Evolutionary conservation across 1,140 invertebrate genomes (phyloP).

Genomic region (Zaprionus ornatus): DNA sequence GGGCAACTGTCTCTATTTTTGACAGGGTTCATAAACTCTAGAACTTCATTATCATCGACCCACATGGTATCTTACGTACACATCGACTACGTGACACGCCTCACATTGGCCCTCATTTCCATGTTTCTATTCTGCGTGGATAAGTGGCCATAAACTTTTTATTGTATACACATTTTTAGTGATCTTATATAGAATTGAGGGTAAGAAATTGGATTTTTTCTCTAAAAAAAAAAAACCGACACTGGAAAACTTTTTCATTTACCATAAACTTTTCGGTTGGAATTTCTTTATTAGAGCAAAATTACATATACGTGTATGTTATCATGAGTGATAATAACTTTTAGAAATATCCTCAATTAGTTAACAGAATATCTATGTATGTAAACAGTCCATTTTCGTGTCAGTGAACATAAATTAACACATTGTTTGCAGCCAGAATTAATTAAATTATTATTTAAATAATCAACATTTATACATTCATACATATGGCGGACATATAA

Average conservation of each 20-base stretch:
- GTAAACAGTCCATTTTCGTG: neutral
- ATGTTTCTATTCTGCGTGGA: neutral
- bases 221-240: no score
- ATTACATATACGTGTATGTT: no score
- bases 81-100: slow-evolving; percentile 27
- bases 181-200: slow-evolving; percentile 1
- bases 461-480: slow-evolving; percentile 15
- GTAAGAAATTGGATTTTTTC: neutral
- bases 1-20: slow-evolving; percentile 30
- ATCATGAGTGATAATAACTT: neutral
- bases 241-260: no score
- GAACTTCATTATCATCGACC: slow-evolving; percentile 4
- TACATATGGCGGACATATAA: neutral
- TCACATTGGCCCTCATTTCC: slow-evolving; percentile 12
- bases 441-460: slow-evolving; percentile 17
- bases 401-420: slow-evolving; percentile 32
- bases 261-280: no score
- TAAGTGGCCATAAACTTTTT: slow-evolving; percentile 14
- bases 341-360: neutral
- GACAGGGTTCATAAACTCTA: slow-evolving; percentile 22
- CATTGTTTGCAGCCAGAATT: slow-evolving; percentile 35
- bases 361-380: neutral
- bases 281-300: no score
- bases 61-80: neutral
- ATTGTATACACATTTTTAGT: neutral